These are phyloP conservation scores for Apotomis capreana DNA, from an alignment of 2,888 invertebrate species.

Conservation along the genomic window DNA sequence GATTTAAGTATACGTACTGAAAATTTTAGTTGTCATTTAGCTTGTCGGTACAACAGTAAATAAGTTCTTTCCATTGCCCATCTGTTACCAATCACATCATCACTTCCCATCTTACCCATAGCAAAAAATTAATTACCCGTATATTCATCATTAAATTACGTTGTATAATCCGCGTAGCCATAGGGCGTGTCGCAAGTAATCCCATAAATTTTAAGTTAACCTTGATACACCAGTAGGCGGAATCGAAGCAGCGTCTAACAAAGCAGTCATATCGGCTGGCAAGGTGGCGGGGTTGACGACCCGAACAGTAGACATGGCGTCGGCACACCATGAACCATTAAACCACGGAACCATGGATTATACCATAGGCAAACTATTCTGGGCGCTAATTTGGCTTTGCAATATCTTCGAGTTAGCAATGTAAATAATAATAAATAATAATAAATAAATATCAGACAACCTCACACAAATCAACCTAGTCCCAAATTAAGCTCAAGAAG, in stretches of 20 bases:
- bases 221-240: constrained; percentile 46
- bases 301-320: constrained; percentile 73
- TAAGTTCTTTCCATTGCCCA: too few species aligned
- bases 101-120: not conserved
- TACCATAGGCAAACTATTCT: constrained; percentile 1
- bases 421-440: too few species aligned
- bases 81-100: too few species aligned
- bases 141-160: not conserved
- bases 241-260: constrained; percentile 63
- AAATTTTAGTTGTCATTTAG: too few species aligned
- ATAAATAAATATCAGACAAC: too few species aligned
- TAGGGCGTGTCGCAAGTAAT: constrained; percentile 20
- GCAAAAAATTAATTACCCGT: not conserved
- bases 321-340: constrained; percentile 69
- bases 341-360: constrained; percentile 49
- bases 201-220: constrained; percentile 22
- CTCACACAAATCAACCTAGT: too few species aligned
- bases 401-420: too few species aligned
- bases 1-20: too few species aligned
- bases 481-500: too few species aligned
- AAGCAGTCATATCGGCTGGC: constrained; percentile 68
- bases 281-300: constrained; percentile 65
- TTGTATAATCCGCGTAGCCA: not conserved
- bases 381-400: too few species aligned
- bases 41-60: too few species aligned